These are phyloP conservation scores for Acronicta psi DNA, from an alignment of 2,888 invertebrate genomes.

Conservation along the genomic window DNA sequence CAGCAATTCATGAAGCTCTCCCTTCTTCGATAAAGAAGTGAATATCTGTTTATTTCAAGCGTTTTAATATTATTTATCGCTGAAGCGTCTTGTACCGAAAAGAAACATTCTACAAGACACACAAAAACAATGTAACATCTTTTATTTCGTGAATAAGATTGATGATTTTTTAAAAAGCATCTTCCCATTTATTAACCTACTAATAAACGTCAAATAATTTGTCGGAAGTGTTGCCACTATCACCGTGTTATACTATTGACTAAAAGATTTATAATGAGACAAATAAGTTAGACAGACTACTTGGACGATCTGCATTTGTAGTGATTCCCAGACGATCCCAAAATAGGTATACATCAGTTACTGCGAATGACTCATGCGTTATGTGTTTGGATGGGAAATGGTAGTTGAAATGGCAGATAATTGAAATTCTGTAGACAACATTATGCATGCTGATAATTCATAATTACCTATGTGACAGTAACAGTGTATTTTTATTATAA, in stretches of 20 bases:
- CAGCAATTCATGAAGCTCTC: slow-evolving; percentile 79
- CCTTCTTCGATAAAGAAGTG: slow-evolving; percentile 64
- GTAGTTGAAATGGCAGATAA: slow-evolving; percentile 46
- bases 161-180: slow-evolving; percentile 6
- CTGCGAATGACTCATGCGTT: slow-evolving; percentile 72
- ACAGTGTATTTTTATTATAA: slow-evolving; percentile 10
- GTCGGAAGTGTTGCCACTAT: slow-evolving; percentile 10
- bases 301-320: slow-evolving; percentile 68
- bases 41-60: slow-evolving; percentile 68
- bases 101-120: slow-evolving; percentile 43
- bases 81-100: slow-evolving; percentile 53
- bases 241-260: slow-evolving; percentile 45
- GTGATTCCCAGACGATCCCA: slow-evolving; percentile 81
- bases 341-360: slow-evolving; percentile 75
- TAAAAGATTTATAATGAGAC: slow-evolving; percentile 67
- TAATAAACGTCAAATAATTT: slow-evolving; percentile 19
- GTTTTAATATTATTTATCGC: slow-evolving; percentile 65
- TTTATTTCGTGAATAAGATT: slow-evolving; percentile 9
- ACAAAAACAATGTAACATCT: background rate
- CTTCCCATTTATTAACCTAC: slow-evolving; percentile 5
- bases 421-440: slow-evolving; percentile 40
- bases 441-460: slow-evolving; percentile 21
- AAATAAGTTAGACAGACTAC: slow-evolving; percentile 66
- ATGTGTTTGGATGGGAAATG: slow-evolving; percentile 54
- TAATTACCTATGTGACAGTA: slow-evolving; percentile 1